Conservation (phyloP, 2,113 vertebrate genomes). For the Catagonus wagneri region DNA sequence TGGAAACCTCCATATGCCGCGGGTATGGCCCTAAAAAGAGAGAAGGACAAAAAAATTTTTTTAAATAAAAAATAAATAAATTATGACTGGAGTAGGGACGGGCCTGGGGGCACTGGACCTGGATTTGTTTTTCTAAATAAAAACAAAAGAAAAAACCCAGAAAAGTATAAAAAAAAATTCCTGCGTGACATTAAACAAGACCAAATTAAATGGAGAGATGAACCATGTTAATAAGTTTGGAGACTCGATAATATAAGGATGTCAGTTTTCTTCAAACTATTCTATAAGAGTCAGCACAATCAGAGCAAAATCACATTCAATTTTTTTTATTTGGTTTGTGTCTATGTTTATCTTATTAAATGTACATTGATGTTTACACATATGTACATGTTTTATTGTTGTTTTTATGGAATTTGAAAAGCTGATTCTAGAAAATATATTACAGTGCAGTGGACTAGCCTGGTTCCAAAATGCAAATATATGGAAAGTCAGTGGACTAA, state of each 20-base stretch:
- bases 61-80: no score
- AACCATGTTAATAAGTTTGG: neutral
- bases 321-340: neutral
- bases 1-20: no score
- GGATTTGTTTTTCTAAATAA: constrained; percentile 6
- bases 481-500: neutral
- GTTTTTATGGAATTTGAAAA: constrained; percentile 1
- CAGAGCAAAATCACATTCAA: neutral
- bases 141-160: neutral
- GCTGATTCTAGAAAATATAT: constrained; percentile 2
- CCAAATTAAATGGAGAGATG: neutral
- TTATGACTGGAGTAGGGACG: neutral
- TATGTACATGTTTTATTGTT: neutral
- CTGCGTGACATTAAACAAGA: neutral
- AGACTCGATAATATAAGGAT: neutral
- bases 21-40: no score
- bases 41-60: no score
- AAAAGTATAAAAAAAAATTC: neutral
- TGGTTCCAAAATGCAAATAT: constrained; percentile 5
- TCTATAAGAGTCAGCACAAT: neutral
- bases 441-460: neutral
- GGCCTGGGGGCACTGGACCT: neutral
- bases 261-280: neutral
- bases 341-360: neutral
- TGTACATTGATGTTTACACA: neutral